These are phyloP conservation scores for Halictus rubicundus DNA, from an alignment of 1,140 invertebrate species.

Conservation along the genomic window DNA sequence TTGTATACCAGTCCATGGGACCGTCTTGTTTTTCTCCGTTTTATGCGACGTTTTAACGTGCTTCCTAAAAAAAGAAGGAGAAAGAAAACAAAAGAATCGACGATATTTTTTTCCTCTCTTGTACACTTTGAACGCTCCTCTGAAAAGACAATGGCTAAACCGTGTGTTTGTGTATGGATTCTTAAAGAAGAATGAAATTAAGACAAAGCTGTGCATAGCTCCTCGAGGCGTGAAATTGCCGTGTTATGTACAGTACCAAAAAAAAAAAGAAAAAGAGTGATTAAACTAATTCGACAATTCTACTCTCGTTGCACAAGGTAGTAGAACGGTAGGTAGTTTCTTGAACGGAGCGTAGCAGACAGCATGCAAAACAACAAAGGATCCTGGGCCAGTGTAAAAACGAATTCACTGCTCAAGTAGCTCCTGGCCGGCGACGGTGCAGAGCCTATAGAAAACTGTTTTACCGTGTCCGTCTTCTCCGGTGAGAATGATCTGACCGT, in stretches of 20 bases:
- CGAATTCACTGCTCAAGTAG: constrained; percentile 78
- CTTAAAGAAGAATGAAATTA: constrained; percentile 67
- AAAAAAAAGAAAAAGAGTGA: constrained; percentile 37
- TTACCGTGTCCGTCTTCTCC: constrained; percentile 96
- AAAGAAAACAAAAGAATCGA: neutral
- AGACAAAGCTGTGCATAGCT: constrained; percentile 64
- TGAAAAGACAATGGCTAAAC: neutral
- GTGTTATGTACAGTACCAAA: constrained; percentile 54
- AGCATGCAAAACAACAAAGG: constrained; percentile 78
- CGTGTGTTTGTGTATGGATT: constrained; percentile 65
- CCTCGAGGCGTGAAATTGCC: constrained; percentile 53
- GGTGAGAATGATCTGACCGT: constrained; percentile 96
- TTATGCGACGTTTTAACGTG: constrained; percentile 7
- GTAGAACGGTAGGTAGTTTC: constrained; percentile 55
- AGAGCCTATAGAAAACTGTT: constrained; percentile 82
- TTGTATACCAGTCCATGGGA: neutral
- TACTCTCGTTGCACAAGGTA: constrained; percentile 68
- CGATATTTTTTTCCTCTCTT: neutral
- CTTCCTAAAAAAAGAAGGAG: constrained; percentile 12
- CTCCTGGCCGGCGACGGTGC: constrained; percentile 80
- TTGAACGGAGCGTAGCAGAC: constrained; percentile 74
- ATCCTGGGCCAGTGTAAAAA: constrained; percentile 66
- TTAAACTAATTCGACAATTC: constrained; percentile 63
- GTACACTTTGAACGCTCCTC: neutral
- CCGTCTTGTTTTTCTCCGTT: neutral